Evolutionary conservation across 2,113 vertebrate genomes (phyloP).

Genomic region (Cichladusa arquata): DNA sequence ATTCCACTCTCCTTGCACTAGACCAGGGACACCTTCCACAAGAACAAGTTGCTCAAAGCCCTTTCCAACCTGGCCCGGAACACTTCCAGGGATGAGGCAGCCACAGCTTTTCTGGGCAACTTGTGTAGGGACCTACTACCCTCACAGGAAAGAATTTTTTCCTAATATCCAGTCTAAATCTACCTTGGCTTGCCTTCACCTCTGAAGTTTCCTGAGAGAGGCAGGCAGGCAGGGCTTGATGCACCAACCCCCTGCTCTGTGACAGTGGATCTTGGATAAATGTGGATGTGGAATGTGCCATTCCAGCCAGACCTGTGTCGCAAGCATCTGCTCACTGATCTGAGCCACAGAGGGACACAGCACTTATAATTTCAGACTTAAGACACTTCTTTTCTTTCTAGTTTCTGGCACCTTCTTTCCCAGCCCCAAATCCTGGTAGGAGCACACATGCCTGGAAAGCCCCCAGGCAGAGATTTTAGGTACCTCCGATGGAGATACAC

Average conservation of each 20-base stretch:
- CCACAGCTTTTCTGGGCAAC: background rate
- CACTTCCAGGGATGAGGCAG: background rate
- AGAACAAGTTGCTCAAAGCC: background rate
- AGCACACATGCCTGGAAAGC: background rate
- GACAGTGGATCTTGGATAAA: background rate
- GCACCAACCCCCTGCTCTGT: background rate
- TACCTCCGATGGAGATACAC: background rate
- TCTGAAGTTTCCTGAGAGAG: background rate
- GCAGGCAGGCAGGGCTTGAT: background rate
- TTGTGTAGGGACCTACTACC: background rate
- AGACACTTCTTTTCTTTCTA: background rate
- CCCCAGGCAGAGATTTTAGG: background rate
- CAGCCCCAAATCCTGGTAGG: background rate
- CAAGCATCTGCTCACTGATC: background rate
- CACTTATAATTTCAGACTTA: background rate
- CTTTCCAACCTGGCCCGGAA: accelerated
- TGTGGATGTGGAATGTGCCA: background rate
- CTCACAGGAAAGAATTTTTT: background rate
- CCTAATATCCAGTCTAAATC: background rate
- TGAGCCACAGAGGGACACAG: background rate
- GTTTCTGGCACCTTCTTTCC: background rate
- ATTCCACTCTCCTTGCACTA: background rate
- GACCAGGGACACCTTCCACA: background rate
- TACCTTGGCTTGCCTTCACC: background rate
- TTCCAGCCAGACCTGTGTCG: background rate